Base-by-base conservation (phyloP, 2,113 vertebrate species). In the Onychorhynchus coronatus region DNA sequence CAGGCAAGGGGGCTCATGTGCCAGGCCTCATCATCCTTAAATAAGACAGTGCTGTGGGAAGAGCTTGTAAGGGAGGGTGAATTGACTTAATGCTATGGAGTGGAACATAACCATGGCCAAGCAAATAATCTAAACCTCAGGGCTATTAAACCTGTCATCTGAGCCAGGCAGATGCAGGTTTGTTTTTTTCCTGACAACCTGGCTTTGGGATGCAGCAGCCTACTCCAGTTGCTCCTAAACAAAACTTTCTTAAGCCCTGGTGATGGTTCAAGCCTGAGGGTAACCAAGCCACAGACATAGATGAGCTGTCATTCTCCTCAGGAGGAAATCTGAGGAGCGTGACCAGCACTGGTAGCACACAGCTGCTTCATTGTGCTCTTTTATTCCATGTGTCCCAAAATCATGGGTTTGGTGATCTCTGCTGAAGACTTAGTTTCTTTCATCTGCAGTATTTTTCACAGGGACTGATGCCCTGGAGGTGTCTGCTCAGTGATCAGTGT, bases 21-120 rank as follows among this genome's bases (percentile, higher is more conserved):
- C 52, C 4, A 3, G 47, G 28, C 24, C 25, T 39, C 2, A 1
- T 52, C 47, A 6, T 77, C 2, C 2, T 93, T 66, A 47, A 65
- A 22, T 65, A 19, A 73, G 53, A 24, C 21, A 14, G 8, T 71
- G 37, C 53, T 67, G 39, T 23, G 16, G 39, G 35, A 82, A 14
- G n/a, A 70, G 17, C 50, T 71, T 28, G 14, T 28, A 35, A 91
- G 39, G 46, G 31, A 75, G 31, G 12, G 28, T 46, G 56, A 49
- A 46, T 27, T 62, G 33, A 47, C 47, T 66, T 92, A 66, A 53
- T 27, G 31, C 31, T 85, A 37, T 47, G 71, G 21, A 85, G 56
- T 46, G 23, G 30, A 25, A n/a, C 35, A 86, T 76, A 39, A 42
- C 62, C 0, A 0, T 6, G 7, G 28, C 52, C 0, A 0, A 44